phyloP scores from a whole-genome alignment of 2,113 vertebrate genomes.

The Oreochromis aureus region DNA sequence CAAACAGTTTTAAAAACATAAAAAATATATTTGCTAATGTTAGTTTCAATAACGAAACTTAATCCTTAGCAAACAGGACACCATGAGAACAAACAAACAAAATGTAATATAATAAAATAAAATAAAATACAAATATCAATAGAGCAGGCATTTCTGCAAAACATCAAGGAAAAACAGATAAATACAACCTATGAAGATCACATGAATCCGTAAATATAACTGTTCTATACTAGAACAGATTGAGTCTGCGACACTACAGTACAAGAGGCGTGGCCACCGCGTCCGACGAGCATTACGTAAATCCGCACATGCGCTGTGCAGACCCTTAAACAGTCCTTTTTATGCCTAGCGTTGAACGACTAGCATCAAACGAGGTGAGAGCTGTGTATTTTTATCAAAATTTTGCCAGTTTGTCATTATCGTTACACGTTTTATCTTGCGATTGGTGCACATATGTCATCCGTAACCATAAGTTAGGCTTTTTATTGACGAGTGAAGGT shows the following conservation, averaged over 20 bases:
- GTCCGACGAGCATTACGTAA: slow-evolving; percentile 19
- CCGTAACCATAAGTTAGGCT: fast-evolving
- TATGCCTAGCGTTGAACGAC: slow-evolving; percentile 59
- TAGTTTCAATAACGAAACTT: background rate
- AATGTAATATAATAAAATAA: background rate
- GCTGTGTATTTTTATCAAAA: background rate
- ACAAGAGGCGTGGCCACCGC: background rate
- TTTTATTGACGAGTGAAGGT: fast-evolving
- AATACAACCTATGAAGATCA: background rate
- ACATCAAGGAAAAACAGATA: background rate
- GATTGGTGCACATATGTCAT: fast-evolving
- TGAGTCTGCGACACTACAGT: background rate
- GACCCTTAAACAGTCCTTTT: slow-evolving; percentile 53
- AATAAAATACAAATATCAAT: background rate
- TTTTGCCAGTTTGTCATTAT: fast-evolving
- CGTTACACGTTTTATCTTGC: fast-evolving
- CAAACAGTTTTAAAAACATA: background rate
- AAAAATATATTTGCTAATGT: background rate
- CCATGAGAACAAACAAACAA: background rate
- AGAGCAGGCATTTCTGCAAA: background rate
- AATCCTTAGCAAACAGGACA: background rate
- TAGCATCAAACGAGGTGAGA: slow-evolving; percentile 72
- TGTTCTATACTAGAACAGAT: background rate
- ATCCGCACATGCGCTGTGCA: slow-evolving; percentile 58
- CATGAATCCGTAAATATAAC: background rate